Base-by-base conservation (phyloP, 1,140 invertebrate genomes). In the Colletes gigas region DNA sequence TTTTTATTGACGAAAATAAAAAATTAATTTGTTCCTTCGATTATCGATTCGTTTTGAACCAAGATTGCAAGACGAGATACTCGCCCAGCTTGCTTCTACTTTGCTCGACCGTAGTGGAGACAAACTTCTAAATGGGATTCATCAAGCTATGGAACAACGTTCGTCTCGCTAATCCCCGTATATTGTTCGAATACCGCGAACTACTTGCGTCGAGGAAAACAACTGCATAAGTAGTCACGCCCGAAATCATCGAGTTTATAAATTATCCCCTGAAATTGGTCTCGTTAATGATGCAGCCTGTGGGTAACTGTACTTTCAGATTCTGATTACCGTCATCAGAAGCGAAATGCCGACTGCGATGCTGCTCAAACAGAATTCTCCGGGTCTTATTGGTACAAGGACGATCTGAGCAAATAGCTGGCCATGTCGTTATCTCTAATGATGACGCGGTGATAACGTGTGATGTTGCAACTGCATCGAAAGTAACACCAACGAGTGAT, bases 31-130 rank as follows among this genome's bases (percentile, higher is more conserved):
- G 9, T 7, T 15, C n/a, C 6, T n/a, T 4, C 41, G 4, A 15
- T n/a, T 17, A 62, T 78, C 76, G 68, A 78, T 78, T 14, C n/a
- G 15, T 52, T 67, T 21, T 39, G 21, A 79, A 62, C 8, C 14
- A 39, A 66, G 60, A 19, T 62, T 44, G n/a, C 9, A 39, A 19
- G 21, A 62, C 19, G 21, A 15, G 21, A 3, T 9, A 19, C 30
- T 30, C 62, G 10, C 17, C n/a, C 14, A 4, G 9, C 15, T 5
- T 44, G 30, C 8, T 12, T 68, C n/a, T 15, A 14, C n/a, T 47
- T 76, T 39, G 10, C 4, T 75, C 47, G 62, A 19, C 41, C 52
- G 5, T n/a, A 21, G 19, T 17, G 52, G 12, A 30, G 5, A 4
- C 5, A 7, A 67, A 54, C 30, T 57, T 17, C 15, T 0, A 44